Evolutionary conservation across 2,113 vertebrate species (phyloP).

Genomic region (Martes martes): DNA sequence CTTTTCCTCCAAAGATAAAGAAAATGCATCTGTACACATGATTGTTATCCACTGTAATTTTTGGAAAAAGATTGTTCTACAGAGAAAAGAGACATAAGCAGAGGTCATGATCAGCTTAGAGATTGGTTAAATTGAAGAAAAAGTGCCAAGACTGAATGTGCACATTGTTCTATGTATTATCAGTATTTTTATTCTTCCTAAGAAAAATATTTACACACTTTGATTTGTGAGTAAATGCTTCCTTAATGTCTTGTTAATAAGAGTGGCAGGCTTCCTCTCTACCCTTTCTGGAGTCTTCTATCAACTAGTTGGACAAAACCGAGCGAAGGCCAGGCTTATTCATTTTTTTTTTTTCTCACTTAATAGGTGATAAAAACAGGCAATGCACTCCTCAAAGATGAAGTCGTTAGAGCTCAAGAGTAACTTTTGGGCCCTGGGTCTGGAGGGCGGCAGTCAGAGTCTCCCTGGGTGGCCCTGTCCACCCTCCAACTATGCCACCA

Average conservation of each 20-base stretch:
- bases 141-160: constrained; percentile 38
- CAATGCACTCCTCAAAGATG: not conserved
- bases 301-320: not conserved
- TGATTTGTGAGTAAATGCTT: constrained; percentile 43
- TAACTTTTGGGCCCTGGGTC: not conserved
- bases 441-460: not conserved
- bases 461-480: not conserved
- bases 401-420: not conserved
- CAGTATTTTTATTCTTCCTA: constrained; percentile 32
- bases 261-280: not conserved
- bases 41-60: not conserved
- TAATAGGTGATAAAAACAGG: not conserved
- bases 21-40: constrained; percentile 28
- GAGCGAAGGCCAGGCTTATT: not conserved
- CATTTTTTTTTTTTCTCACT: not conserved
- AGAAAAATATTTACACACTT: not conserved
- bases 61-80: not conserved
- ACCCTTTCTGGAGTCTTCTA: not conserved
- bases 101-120: not conserved
- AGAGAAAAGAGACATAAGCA: not conserved
- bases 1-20: constrained; percentile 32
- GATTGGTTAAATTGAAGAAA: constrained; percentile 9
- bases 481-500: not conserved
- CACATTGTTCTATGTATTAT: constrained; percentile 13
- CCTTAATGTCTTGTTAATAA: not conserved